Percentiles rank a stretch among this genome's conserved stretches.
These are phyloP conservation scores for Apogon hyalosoma DNA, from an alignment of 2,797 vertebrate genomes.

Conservation along the genomic window DNA sequence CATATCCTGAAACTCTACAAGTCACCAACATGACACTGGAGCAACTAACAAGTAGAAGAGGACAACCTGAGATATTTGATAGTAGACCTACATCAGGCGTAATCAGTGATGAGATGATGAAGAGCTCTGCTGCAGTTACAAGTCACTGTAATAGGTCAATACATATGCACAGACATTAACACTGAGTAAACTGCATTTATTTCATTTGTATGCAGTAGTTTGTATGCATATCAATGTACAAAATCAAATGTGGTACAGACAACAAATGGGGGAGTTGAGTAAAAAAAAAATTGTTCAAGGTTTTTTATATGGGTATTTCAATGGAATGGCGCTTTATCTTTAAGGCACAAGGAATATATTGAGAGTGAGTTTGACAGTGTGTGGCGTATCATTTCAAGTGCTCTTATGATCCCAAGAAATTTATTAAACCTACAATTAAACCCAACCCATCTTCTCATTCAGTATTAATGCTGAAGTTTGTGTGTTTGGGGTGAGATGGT, in stretches of 20 bases:
- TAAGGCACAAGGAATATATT: constrained; percentile 42
- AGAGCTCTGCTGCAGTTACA: constrained; percentile 2
- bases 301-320: constrained; percentile 56
- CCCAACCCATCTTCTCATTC: neutral
- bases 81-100: neutral
- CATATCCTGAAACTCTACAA: constrained; percentile 93
- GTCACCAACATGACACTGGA: constrained; percentile 57
- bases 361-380: neutral
- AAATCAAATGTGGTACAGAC: constrained; percentile 15
- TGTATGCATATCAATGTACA: constrained; percentile 11
- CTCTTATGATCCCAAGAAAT: constrained; percentile 11
- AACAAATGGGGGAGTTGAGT: constrained; percentile 22
- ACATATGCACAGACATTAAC: constrained; percentile 23
- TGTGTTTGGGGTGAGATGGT: neutral
- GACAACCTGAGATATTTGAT: constrained; percentile 15
- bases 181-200: constrained; percentile 28
- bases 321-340: constrained; percentile 32
- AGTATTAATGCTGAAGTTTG: constrained; percentile 1
- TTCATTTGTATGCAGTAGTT: constrained; percentile 31
- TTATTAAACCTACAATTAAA: constrained; percentile 21
- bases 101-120: neutral
- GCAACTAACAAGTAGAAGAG: neutral
- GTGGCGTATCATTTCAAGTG: constrained; percentile 7
- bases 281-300: constrained; percentile 31
- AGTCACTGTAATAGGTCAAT: neutral